A percentile compares a stretch with the other conserved stretches of the same genome.
Conservation (phyloP, 2,113 vertebrate species). For the Stegastes partitus region DNA sequence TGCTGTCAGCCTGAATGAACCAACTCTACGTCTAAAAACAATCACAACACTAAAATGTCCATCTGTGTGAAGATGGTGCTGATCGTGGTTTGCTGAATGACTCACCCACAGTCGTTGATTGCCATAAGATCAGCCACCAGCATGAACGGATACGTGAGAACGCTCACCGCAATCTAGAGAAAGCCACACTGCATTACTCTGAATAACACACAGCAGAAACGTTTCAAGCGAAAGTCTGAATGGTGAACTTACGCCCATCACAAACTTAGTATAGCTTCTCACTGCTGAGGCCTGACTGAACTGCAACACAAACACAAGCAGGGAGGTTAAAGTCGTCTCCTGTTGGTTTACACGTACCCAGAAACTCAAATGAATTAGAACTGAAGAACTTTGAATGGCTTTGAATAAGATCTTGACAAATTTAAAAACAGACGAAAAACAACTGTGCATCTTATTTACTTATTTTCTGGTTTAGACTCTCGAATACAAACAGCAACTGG, state of each 20-base stretch:
- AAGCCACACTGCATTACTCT: constrained; percentile 4
- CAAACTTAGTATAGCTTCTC: constrained; percentile 92
- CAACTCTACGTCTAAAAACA: too few relatives aligned
- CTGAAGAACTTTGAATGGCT: too few relatives aligned
- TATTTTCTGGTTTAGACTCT: too few relatives aligned
- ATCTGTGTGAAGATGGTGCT: too few relatives aligned
- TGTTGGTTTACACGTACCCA: too few relatives aligned
- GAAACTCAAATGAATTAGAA: too few relatives aligned
- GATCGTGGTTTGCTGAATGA: constrained; percentile 24
- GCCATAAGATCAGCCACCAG: constrained; percentile 93
- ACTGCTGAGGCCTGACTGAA: constrained; percentile 91
- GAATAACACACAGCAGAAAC: background rate
- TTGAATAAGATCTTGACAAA: too few relatives aligned
- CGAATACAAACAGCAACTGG: too few relatives aligned
- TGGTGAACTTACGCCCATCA: constrained; percentile 88
- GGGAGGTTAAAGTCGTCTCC: background rate
- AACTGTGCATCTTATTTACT: too few relatives aligned
- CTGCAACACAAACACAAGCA: constrained; percentile 69
- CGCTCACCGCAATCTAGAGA: constrained; percentile 90
- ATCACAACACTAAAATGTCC: too few relatives aligned
- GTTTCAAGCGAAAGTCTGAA: background rate
- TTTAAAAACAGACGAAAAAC: too few relatives aligned
- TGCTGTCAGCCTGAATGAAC: too few relatives aligned
- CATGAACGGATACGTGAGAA: constrained; percentile 92
- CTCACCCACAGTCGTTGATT: constrained; percentile 94